These are phyloP conservation scores for Trachythela sp. DNA, from an alignment of 64 coral and sea anemone species.

Conservation along the genomic window DNA sequence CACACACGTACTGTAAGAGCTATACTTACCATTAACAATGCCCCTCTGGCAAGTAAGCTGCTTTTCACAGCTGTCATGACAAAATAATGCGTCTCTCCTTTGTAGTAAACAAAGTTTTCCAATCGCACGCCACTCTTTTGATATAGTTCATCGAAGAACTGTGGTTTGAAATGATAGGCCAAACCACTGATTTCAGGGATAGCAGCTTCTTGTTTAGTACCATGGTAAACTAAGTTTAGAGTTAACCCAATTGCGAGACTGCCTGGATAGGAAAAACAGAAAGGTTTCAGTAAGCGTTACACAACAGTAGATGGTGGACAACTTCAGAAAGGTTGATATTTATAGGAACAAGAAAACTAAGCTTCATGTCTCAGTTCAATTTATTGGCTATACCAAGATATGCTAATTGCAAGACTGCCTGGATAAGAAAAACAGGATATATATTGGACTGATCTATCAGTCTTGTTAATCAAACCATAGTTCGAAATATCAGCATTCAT, in stretches of 20 bases:
- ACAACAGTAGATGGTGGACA: not conserved
- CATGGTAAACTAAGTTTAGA: constrained; percentile 85
- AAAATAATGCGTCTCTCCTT: constrained; percentile 96
- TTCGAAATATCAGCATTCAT: too few relatives aligned
- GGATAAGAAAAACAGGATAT: too few relatives aligned
- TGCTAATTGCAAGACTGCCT: too few relatives aligned
- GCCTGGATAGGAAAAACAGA: constrained; percentile 32
- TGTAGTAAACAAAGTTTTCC: constrained; percentile 98
- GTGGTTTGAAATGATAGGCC: constrained; percentile 93
- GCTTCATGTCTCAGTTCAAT: too few relatives aligned
- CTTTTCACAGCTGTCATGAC: constrained; percentile 91
- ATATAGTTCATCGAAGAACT: constrained; percentile 69
- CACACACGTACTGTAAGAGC: too few relatives aligned
- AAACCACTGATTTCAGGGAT: constrained; percentile 87
- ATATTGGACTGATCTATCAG: too few relatives aligned
- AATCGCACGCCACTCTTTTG: constrained; percentile 64
- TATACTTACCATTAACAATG: constrained; percentile 61
- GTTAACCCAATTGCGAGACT: constrained; percentile 88
- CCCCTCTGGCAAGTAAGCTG: constrained; percentile 70
- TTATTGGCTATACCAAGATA: too few relatives aligned
- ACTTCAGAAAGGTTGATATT: too few relatives aligned
- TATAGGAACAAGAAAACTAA: too few relatives aligned
- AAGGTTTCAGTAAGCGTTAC: not conserved
- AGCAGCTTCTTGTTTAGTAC: constrained; percentile 68
- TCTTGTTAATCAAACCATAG: too few relatives aligned